Percentiles rank a stretch among this genome's conserved stretches.
Conservation (phyloP, 2,888 invertebrate species). For the Muscina levida region DNA sequence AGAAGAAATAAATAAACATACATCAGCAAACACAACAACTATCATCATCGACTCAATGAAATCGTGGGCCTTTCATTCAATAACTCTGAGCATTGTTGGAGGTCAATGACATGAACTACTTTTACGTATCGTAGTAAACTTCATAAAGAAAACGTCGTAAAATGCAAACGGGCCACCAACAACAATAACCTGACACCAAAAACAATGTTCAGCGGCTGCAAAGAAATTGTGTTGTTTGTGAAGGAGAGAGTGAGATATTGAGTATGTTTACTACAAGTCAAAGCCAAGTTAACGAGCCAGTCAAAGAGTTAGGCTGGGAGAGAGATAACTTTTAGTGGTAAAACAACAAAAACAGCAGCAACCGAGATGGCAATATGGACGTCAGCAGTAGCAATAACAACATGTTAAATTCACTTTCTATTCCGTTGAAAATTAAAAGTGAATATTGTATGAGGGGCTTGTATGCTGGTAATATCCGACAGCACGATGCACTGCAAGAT, state of each 20-base stretch:
- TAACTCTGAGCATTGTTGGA: constrained; percentile 44
- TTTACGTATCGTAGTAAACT: constrained; percentile 42
- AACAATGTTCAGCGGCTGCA: constrained; percentile 8
- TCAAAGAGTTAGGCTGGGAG: constrained; percentile 12
- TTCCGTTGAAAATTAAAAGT: constrained; percentile 68
- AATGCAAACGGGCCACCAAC: constrained; percentile 6
- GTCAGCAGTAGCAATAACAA: constrained; percentile 33
- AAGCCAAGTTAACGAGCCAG: constrained; percentile 35
- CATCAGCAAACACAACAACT: constrained; percentile 20
- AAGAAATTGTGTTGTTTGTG: constrained; percentile 28
- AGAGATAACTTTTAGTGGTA: constrained; percentile 32
- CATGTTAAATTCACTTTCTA: constrained; percentile 68
- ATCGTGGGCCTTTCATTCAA: constrained; percentile 62
- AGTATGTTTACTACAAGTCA: constrained; percentile 24
- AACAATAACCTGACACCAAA: not conserved
- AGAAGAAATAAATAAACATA: constrained; percentile 30
- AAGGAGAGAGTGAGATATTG: constrained; percentile 8
- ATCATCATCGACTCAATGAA: constrained; percentile 35
- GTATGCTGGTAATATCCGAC: too few species aligned
- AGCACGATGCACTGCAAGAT: too few species aligned
- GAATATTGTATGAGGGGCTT: too few species aligned
- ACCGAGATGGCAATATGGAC: not conserved
- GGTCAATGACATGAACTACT: constrained; percentile 67
- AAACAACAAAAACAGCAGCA: constrained; percentile 21
- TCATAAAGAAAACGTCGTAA: constrained; percentile 43